Evolutionary conservation across 2,888 invertebrate species (phyloP), one percentile per base, ranked within the genome.

Genomic region (Piscicola geometra): DNA sequence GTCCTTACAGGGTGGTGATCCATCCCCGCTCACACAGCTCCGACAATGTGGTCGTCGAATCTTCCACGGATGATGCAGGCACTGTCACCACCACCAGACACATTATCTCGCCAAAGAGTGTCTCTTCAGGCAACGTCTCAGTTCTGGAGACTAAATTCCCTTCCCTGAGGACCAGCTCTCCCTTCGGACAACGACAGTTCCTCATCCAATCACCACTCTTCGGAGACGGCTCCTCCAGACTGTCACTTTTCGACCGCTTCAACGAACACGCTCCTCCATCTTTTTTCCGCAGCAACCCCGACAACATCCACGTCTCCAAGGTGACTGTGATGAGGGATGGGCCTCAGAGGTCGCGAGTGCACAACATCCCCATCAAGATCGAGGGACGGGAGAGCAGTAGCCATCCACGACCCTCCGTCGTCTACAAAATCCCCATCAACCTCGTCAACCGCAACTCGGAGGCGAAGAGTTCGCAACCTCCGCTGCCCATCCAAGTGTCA

Each of bases 211-310:
- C 76, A 35, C 76, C 71, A 30, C 71, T 71, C 25, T 70, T 76
- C 71, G 71, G 50, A 25, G 69, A 68, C 21, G 41, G 72, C 21
- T 30, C 66, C 18, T 32, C 69, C 2, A 68, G 67, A 18, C 28
- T 60, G n/a, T 77, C 78, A 0, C 74, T 80, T 30, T 75, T 78
- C 35, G 78, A 79, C 52, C 76, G 79, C 21, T 80, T 76, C 76
- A 80, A 80, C 52, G 80, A 80, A 52, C 76, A 79, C 9, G 80
- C 80, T 1, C 79, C 79, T 15, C 79, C 79, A 1, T 78, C 80
- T 1, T 78, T 78, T 21, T 80, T 80, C 67, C 47, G 56, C 25
- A 71, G 67, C 50, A 73, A 73, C 56, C 60, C 60, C 1, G 75
- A 56, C n/a, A 71, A 71, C 75, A 33, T 76, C 67, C 76, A 76